These are phyloP conservation scores for Sminthurinus aureus DNA, from an alignment of 2,888 invertebrate species.

Conservation along the genomic window DNA sequence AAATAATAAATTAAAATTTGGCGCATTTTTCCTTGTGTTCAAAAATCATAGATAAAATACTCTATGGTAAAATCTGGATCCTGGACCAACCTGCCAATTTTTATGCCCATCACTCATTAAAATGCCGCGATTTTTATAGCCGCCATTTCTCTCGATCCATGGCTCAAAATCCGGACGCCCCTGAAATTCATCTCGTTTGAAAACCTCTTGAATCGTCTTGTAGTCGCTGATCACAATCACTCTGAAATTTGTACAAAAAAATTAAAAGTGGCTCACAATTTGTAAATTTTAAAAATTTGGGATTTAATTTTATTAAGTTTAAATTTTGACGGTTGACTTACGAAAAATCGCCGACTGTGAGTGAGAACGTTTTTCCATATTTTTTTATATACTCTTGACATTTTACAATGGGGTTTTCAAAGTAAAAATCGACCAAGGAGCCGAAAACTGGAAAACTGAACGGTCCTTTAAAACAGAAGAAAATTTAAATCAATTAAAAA, in stretches of 20 bases:
- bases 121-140: constrained; percentile 52
- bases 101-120: constrained; percentile 45
- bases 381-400: constrained; percentile 11
- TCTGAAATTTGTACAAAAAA: constrained; percentile 37
- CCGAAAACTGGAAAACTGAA: constrained; percentile 17
- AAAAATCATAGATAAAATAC: too few species aligned
- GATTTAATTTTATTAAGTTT: not conserved
- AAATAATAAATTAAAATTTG: too few species aligned
- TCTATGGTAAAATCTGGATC: too few species aligned
- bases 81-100: constrained; percentile 40
- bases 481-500: not conserved
- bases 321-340: not conserved
- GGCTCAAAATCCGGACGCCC: constrained; percentile 53
- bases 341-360: constrained; percentile 22
- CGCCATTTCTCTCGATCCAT: constrained; percentile 48
- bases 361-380: constrained; percentile 12
- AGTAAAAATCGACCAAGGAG: not conserved
- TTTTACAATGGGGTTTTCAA: constrained; percentile 15
- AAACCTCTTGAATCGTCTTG: constrained; percentile 46
- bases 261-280: not conserved
- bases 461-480: constrained; percentile 13
- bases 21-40: too few species aligned
- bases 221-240: constrained; percentile 52
- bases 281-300: too few species aligned
- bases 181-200: constrained; percentile 51